Conservation (phyloP, 2,888 invertebrate species). For the Neelides folsomi region DNA sequence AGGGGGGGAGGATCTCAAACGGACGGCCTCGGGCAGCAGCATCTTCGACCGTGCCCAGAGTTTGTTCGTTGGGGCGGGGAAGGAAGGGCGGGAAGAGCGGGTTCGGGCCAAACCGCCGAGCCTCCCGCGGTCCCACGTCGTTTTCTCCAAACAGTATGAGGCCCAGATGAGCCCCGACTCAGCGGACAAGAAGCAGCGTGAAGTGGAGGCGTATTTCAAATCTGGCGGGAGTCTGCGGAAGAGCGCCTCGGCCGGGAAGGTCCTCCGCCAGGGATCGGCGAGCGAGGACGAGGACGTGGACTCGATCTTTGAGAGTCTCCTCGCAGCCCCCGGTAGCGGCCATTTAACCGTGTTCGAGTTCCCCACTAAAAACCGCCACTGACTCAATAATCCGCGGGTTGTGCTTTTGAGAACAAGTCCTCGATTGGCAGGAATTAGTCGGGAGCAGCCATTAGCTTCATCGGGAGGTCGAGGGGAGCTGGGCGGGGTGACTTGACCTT, state of each 20-base stretch:
- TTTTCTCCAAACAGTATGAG: conserved; percentile 63
- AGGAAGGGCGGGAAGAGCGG: conserved; percentile 41
- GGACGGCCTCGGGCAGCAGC: conserved; percentile 34
- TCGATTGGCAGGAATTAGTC: too few relatives aligned
- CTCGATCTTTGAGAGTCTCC: conserved; percentile 74
- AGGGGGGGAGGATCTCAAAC: conserved; percentile 34
- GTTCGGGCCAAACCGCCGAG: conserved; percentile 33
- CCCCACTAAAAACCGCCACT: too few relatives aligned
- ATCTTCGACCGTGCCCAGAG: conserved; percentile 32
- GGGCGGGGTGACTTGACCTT: too few relatives aligned
- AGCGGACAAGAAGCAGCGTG: conserved; percentile 54
- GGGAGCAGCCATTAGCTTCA: too few relatives aligned
- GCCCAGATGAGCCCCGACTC: conserved; percentile 58
- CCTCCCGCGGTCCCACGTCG: conserved; percentile 13
- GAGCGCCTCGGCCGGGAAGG: conserved; percentile 36
- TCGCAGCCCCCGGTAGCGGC: conserved; percentile 41
- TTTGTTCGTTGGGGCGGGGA: conserved; percentile 35
- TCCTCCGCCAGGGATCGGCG: conserved; percentile 28
- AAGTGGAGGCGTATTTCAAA: conserved; percentile 58
- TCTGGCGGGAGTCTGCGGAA: conserved; percentile 22
- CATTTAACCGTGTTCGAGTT: neutral
- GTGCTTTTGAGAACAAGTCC: too few relatives aligned
- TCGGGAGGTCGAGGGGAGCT: too few relatives aligned
- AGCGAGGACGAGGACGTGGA: conserved; percentile 56
- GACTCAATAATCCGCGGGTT: too few relatives aligned